Evolutionary conservation across 2,888 invertebrate species (phyloP), one percentile per base, ranked within the genome.

Genomic region (Habroteleia sp.): DNA sequence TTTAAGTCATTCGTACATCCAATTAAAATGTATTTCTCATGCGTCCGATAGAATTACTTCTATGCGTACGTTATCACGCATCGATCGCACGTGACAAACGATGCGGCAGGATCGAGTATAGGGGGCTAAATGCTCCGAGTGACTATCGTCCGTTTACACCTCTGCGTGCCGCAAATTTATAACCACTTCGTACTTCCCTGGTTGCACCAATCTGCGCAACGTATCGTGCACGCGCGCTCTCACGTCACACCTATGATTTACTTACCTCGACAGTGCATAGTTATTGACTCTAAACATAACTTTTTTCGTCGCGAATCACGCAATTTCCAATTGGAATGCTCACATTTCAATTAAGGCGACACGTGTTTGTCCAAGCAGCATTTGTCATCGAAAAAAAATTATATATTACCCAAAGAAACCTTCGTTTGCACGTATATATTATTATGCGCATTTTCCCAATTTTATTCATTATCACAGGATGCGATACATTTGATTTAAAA

Each of bases 121-220:
- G 65, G 73, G 75, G 74, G 74, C 74, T 78, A 78, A 77, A 76
- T 69, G 78, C 62, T 69, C 56, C 72, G 56, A 77, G 73, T 74
- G 77, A 76, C 76, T 77, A 77, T 80, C 69, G 78, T 77, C 76
- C 77, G 78, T 80, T 82, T 79, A 74, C 79, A 79, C 80, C 80
- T 79, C 74, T 79, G 74, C 78, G 78, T 63, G 72, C 76, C 65
- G 77, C 72, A 77, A 81, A 82, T 83, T 83, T 81, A 83, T 82
- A 83, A 79, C 81, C 80, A 76, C 75, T 80, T 75, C 44, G 69
- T 74, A 74, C 62, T 72, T 71, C 65, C 66, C 46, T 52, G 74
- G 56, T 60, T 63, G 65, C 63, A 37, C 54, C 74, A 65, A 66
- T 69, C 68, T 66, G 73, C 68, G 58, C 68, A 71, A 54, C 75